These are phyloP conservation scores for Pristionchus fissidentatus DNA, from an alignment of 2,888 invertebrate species.

Conservation along the genomic window DNA sequence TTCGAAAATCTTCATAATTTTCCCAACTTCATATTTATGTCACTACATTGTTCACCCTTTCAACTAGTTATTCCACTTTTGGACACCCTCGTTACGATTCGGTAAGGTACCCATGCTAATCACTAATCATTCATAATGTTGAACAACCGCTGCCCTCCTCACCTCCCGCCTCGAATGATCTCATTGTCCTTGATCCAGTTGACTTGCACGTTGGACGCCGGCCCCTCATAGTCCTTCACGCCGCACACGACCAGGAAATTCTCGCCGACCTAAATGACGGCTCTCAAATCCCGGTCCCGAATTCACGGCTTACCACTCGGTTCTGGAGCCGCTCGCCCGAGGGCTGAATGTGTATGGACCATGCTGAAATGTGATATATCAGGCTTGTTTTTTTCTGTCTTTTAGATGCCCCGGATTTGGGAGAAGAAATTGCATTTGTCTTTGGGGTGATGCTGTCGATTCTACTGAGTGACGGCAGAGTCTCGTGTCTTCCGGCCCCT, in stretches of 20 bases:
- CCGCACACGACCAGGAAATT: slow-evolving; percentile 63
- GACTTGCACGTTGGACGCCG: slow-evolving; percentile 62
- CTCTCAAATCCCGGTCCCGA: background rate
- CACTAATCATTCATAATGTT: background rate
- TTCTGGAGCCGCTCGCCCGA: slow-evolving; percentile 59
- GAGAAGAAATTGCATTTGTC: background rate
- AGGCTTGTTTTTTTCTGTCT: background rate
- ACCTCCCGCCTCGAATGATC: slow-evolving; percentile 47
- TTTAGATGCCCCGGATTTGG: background rate
- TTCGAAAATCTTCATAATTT: too few relatives aligned
- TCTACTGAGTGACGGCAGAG: background rate
- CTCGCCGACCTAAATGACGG: slow-evolving; percentile 52
- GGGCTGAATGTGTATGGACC: slow-evolving; percentile 57
- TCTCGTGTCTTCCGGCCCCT: too few relatives aligned
- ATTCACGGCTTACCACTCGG: background rate
- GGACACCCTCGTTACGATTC: background rate
- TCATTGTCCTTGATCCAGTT: slow-evolving; percentile 59
- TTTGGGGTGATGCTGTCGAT: background rate
- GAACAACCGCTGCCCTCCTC: background rate
- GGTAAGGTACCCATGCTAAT: background rate
- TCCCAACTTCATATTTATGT: background rate
- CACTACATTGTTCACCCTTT: background rate
- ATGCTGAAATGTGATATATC: slow-evolving; percentile 61
- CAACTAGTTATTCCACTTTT: background rate
- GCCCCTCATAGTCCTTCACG: slow-evolving; percentile 61